These are phyloP conservation scores for Numida meleagris DNA, from an alignment of 2,113 vertebrate genomes.

Conservation along the genomic window DNA sequence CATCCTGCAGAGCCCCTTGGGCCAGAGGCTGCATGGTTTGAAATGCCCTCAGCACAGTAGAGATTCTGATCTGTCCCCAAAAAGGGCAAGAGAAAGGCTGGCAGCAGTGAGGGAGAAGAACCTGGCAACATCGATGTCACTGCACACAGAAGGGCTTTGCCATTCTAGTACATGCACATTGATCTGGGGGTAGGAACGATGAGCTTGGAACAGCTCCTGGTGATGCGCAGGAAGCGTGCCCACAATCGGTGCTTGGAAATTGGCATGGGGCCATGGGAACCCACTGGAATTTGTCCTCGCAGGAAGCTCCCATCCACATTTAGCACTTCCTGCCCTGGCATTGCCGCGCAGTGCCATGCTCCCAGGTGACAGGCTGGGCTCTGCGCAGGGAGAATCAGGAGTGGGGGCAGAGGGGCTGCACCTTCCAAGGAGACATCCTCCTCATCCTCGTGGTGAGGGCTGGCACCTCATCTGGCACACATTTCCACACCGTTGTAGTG, in stretches of 20 bases:
- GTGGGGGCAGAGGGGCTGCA: rapidly evolving
- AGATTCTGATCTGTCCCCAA: background rate
- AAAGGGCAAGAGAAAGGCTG: background rate
- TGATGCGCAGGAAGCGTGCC: background rate
- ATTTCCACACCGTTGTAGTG: background rate
- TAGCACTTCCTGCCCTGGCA: constrained; percentile 5
- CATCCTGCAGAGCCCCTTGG: background rate
- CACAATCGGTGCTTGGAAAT: background rate
- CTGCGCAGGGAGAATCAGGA: background rate
- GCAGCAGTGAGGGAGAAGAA: background rate
- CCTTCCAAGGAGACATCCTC: background rate
- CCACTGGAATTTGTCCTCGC: background rate
- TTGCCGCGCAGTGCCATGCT: rapidly evolving
- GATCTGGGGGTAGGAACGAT: background rate
- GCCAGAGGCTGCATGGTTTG: background rate
- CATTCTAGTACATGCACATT: no score
- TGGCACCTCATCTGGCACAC: background rate
- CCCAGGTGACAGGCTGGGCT: background rate
- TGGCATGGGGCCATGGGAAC: background rate
- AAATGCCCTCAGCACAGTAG: background rate
- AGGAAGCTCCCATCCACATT: background rate
- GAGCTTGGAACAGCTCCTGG: background rate
- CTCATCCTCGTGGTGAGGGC: background rate
- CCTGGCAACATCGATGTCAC: background rate
- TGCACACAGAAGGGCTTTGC: background rate